phyloP scores from a whole-genome alignment of 1,140 invertebrate species.

The Mamestra configurata region DNA sequence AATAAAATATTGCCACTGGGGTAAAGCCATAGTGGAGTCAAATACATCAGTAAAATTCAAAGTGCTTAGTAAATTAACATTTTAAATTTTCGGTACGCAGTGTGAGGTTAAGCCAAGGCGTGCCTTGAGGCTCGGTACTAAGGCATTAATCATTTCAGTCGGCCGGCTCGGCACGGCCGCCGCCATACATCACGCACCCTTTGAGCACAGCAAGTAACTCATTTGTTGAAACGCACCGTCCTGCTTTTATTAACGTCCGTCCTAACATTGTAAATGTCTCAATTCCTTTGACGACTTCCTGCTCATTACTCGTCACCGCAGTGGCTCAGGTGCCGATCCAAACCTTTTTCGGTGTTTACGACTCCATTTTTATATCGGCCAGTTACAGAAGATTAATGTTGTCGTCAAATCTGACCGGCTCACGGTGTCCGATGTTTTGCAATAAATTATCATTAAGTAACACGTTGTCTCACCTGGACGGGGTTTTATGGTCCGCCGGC shows the following conservation, averaged over 20 bases:
- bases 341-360: constrained; percentile 63
- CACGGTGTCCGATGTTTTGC: constrained; percentile 70
- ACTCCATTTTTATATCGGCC: constrained; percentile 66
- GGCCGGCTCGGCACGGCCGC: constrained; percentile 61
- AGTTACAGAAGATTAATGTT: constrained; percentile 80
- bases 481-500: constrained; percentile 70
- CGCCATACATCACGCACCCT: constrained; percentile 76
- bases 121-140: constrained; percentile 57
- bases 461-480: constrained; percentile 72
- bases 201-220: constrained; percentile 73
- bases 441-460: constrained; percentile 85
- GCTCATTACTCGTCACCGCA: constrained; percentile 71
- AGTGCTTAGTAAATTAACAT: constrained; percentile 70
- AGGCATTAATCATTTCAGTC: constrained; percentile 80
- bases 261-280: constrained; percentile 81
- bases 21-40: constrained; percentile 57
- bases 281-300: constrained; percentile 83
- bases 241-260: constrained; percentile 78
- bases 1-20: constrained; percentile 65
- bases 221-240: constrained; percentile 77
- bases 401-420: constrained; percentile 67
- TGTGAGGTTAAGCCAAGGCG: constrained; percentile 54
- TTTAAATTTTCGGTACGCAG: constrained; percentile 62
- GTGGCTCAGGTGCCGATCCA: constrained; percentile 67
- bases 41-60: constrained; percentile 63